Evolutionary conservation across 2,888 invertebrate species (phyloP).

Genomic region (Hirudinaria manillensis): DNA sequence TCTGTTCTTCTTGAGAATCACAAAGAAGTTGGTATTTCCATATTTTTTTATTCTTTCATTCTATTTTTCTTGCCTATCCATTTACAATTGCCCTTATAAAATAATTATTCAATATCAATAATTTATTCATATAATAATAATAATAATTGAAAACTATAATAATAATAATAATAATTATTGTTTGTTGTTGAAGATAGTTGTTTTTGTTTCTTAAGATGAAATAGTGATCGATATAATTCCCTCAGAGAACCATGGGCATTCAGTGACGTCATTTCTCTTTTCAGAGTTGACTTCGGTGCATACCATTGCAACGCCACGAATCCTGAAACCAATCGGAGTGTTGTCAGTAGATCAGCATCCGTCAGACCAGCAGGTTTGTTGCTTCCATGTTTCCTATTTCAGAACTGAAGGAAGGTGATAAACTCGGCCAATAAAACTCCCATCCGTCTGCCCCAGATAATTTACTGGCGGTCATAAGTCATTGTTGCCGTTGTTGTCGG

Average conservation of each 20-base stretch:
- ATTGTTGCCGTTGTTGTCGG: neutral
- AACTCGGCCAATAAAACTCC: constrained; percentile 11
- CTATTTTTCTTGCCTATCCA: no score
- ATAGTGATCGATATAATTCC: no score
- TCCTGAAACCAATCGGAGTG: neutral
- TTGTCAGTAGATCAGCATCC: neutral
- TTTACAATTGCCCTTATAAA: no score
- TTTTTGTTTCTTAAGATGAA: no score
- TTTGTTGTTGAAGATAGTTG: no score
- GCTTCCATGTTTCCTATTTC: neutral
- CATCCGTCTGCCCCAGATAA: neutral
- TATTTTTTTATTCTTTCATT: no score
- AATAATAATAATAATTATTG: no score
- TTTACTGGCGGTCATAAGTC: constrained; percentile 1
- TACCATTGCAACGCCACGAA: constrained; percentile 15
- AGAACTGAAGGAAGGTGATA: neutral
- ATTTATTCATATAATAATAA: no score
- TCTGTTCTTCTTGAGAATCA: neutral
- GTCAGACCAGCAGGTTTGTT: neutral
- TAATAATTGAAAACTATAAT: no score
- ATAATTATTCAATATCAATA: no score
- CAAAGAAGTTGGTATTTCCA: neutral
- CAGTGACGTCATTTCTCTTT: no score
- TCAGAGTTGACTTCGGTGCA: neutral
- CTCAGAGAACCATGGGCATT: no score